phyloP scores from a whole-genome alignment of 2,888 invertebrate species.

The Darwinula stevensoni region DNA sequence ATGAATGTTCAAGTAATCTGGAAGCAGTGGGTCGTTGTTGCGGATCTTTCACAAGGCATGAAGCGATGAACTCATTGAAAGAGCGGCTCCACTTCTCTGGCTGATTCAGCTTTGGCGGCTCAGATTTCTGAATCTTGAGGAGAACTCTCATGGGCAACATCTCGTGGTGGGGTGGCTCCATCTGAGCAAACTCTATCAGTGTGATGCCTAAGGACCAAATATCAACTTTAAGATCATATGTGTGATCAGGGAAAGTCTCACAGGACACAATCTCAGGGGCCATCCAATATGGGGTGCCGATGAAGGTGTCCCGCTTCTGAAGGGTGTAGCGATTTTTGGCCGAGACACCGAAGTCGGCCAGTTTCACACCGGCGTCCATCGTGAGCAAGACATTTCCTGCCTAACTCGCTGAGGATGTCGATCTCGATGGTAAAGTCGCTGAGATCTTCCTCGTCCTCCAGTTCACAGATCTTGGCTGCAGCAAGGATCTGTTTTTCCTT shows the following conservation, averaged over 20 bases:
- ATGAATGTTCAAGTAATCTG: slow-evolving; percentile 32
- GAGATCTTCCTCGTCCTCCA: slow-evolving; percentile 89
- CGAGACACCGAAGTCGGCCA: slow-evolving; percentile 98
- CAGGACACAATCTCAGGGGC: slow-evolving; percentile 96
- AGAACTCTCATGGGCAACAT: slow-evolving; percentile 97
- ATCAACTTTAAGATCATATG: slow-evolving; percentile 89
- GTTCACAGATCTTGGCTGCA: slow-evolving; percentile 84
- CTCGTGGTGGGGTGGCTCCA: slow-evolving; percentile 94
- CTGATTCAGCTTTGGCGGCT: slow-evolving; percentile 72
- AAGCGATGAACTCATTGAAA: slow-evolving; percentile 72
- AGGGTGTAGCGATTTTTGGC: slow-evolving; percentile 86
- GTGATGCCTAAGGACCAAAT: slow-evolving; percentile 96
- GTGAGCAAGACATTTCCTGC: slow-evolving; percentile 95
- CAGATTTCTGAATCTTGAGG: slow-evolving; percentile 92
- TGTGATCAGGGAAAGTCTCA: slow-evolving; percentile 92
- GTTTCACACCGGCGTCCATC: slow-evolving; percentile 75
- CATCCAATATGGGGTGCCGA: slow-evolving; percentile 99
- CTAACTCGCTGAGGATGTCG: slow-evolving; percentile 85
- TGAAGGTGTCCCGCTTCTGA: slow-evolving; percentile 92
- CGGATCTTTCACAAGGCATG: slow-evolving; percentile 77
- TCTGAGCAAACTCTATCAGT: slow-evolving; percentile 89
- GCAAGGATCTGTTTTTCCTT: slow-evolving; percentile 40
- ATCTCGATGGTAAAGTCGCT: slow-evolving; percentile 98
- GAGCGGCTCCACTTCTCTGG: slow-evolving; percentile 56
- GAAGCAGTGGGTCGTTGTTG: slow-evolving; percentile 25